A percentile compares a stretch with the other conserved stretches of the same genome.
Evolutionary conservation across 1,140 invertebrate species (phyloP).

Genomic region (Caenorhabditis latens): DNA sequence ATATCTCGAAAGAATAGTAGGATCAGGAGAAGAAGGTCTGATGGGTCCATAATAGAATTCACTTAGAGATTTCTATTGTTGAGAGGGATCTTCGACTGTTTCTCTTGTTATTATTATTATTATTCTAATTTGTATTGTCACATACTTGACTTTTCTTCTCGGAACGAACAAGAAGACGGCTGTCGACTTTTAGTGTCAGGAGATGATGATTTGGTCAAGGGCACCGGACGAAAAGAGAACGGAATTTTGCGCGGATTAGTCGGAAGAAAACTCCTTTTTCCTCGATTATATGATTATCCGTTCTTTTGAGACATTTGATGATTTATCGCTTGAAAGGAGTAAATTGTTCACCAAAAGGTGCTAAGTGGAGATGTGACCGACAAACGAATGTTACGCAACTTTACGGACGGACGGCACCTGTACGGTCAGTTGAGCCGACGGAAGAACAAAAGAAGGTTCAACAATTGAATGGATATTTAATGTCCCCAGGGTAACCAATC

Average conservation of each 20-base stretch:
- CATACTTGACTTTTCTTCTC: slow-evolving; percentile 45
- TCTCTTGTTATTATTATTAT: slow-evolving; percentile 45
- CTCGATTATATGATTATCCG: slow-evolving; percentile 53
- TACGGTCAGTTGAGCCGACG: not conserved
- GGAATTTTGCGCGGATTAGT: slow-evolving; percentile 53
- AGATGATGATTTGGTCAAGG: slow-evolving; percentile 55
- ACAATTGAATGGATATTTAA: not conserved
- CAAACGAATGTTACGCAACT: slow-evolving; percentile 50
- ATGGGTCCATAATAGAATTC: slow-evolving; percentile 25
- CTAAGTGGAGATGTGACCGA: slow-evolving; percentile 14
- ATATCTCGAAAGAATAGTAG: not conserved
- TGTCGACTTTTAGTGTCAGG: slow-evolving; percentile 49
- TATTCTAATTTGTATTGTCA: slow-evolving; percentile 57
- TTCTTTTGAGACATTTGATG: slow-evolving; percentile 18
- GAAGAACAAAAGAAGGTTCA: not conserved
- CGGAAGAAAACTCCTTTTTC: not conserved
- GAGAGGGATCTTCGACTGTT: not conserved
- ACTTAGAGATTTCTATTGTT: slow-evolving; percentile 25
- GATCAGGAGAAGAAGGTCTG: not conserved
- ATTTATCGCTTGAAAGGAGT: slow-evolving; percentile 11
- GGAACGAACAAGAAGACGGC: not conserved
- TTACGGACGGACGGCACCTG: not conserved
- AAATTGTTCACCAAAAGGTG: not conserved
- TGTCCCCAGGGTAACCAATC: not conserved
- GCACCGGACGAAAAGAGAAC: slow-evolving; percentile 15